Conservation (phyloP, 1,140 invertebrate genomes). For the Diachasma alloeum region DNA sequence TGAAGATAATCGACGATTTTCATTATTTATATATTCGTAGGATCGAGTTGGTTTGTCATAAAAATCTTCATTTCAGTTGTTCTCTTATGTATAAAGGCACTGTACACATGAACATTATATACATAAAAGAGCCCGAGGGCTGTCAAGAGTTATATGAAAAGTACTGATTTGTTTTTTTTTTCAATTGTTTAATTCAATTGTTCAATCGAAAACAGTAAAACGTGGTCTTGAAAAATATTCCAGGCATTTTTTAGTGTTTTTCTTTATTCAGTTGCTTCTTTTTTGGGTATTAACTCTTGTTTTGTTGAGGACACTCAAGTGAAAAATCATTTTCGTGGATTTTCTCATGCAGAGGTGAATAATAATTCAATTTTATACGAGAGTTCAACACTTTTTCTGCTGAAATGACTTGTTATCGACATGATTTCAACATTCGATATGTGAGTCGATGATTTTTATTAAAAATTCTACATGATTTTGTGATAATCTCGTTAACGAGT, state of each 20-base stretch:
- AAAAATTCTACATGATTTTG: no score
- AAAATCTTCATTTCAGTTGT: constrained; percentile 28
- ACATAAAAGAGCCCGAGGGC: constrained; percentile 40
- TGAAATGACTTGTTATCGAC: no score
- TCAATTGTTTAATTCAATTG: neutral
- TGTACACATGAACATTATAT: constrained; percentile 56
- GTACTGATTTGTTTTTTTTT: constrained; percentile 24
- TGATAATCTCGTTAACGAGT: no score
- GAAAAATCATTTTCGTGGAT: neutral
- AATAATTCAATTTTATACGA: no score
- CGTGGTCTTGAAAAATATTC: neutral
- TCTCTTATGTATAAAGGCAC: constrained; percentile 59
- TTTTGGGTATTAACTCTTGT: neutral
- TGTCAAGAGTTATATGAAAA: constrained; percentile 43
- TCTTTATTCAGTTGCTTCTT: neutral
- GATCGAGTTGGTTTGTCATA: neutral
- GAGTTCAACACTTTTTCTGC: no score
- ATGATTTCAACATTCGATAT: no score
- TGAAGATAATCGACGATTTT: neutral
- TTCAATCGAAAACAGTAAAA: constrained; percentile 2
- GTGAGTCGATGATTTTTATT: no score
- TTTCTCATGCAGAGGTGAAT: neutral
- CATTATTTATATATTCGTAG: neutral
- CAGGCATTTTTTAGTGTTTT: neutral
- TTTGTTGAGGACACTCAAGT: neutral